Conservation (phyloP, 1,140 invertebrate genomes). For the Drosophila quadrilineata region DNA sequence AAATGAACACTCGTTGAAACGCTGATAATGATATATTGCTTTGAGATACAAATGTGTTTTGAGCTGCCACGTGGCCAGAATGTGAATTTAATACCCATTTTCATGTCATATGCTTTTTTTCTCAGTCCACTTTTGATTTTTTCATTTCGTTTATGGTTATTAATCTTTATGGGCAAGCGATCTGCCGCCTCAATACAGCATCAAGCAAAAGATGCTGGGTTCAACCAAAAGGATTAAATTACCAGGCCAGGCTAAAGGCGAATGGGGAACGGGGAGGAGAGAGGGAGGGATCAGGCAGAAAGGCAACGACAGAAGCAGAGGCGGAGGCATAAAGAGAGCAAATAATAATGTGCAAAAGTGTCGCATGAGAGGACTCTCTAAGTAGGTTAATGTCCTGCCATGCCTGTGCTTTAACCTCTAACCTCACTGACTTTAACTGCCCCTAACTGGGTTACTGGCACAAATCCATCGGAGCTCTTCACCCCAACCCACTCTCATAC, state of each 20-base stretch:
- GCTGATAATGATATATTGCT: constrained; percentile 21
- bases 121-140: constrained; percentile 12
- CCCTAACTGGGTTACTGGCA: constrained; percentile 62
- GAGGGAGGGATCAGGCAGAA: too few relatives aligned
- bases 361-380: constrained; percentile 6
- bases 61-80: constrained; percentile 37
- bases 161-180: constrained; percentile 36
- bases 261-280: too few relatives aligned
- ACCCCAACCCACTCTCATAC: constrained; percentile 19
- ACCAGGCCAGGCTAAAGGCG: too few relatives aligned
- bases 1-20: constrained; percentile 24
- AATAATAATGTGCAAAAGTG: constrained; percentile 21
- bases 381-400: constrained; percentile 68
- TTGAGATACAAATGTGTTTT: constrained; percentile 12
- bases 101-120: too few relatives aligned
- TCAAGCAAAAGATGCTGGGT: constrained; percentile 35
- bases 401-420: constrained; percentile 66
- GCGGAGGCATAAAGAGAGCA: constrained; percentile 6
- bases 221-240: constrained; percentile 62
- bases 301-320: too few relatives aligned
- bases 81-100: constrained; percentile 57
- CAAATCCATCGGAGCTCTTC: constrained; percentile 46
- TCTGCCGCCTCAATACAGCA: constrained; percentile 12
- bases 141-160: constrained; percentile 16
- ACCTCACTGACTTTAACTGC: constrained; percentile 7